Evolutionary conservation across 92 coral and sea anemone species (phyloP).

Genomic region (Parazoanthus swiftii): DNA sequence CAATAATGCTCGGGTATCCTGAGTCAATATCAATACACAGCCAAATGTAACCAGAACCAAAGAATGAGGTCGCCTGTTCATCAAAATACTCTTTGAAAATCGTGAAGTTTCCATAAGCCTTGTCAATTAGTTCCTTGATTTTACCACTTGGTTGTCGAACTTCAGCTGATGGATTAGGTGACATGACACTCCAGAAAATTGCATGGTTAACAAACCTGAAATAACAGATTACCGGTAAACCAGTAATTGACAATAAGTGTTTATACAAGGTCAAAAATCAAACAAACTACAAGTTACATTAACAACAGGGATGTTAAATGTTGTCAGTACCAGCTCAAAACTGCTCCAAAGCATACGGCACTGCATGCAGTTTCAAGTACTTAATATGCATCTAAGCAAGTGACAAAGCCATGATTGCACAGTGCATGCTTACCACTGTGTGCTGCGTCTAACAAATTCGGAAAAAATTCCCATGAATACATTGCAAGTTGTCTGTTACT

Average conservation of each 20-base stretch:
- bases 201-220: constrained; percentile 87
- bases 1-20: constrained; percentile 50
- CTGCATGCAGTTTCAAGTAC: too few species aligned
- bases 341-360: too few species aligned
- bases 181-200: constrained; percentile 87
- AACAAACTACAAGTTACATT: not conserved
- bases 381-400: too few species aligned
- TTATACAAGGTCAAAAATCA: not conserved
- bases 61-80: constrained; percentile 60
- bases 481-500: too few species aligned
- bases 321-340: too few species aligned
- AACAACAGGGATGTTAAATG: too few species aligned
- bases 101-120: constrained; percentile 69
- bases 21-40: constrained; percentile 65
- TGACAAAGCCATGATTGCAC: too few species aligned
- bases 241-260: not conserved
- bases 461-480: too few species aligned
- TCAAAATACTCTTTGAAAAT: constrained; percentile 65
- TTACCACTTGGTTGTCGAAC: constrained; percentile 69
- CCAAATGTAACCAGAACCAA: constrained; percentile 96
- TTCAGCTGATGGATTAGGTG: constrained; percentile 75
- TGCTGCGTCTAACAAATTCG: too few species aligned
- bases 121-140: constrained; percentile 64
- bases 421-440: too few species aligned
- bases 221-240: too few species aligned